Evolutionary conservation across 1,140 invertebrate species (phyloP), one percentile per base, ranked within the genome.

Genomic region (Mylabris phalerata): DNA sequence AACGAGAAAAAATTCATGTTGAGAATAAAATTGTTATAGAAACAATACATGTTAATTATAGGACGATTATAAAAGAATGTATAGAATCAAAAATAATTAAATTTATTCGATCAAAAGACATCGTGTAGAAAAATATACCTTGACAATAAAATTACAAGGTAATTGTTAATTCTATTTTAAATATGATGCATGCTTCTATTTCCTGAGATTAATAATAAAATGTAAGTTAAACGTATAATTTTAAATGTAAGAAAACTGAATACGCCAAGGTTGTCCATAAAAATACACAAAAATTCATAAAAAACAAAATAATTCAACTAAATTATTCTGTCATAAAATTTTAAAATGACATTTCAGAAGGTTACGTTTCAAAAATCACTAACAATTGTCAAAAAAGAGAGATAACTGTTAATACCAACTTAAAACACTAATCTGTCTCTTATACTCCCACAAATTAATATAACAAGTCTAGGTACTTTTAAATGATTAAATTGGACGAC

Each of bases 151-250:
- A 62, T 50, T 55, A 59, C 48, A 62, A 62, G 56, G 51, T 62
- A 57, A 58, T 32, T 59, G 51, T 50, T 55, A 55, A 62, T 58
- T 54, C 58, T 52, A 62, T 62, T 62, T 62, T 57, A 62, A 62
- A 54, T 57, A 62, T 55, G 46, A 60, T 52, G 48, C 52, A 57
- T 57, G 46, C 44, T 25, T 52, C 27, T 42, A 57, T 46, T 57
- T 57, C 56, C 48, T 54, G 56, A 27, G 48, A 50, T 57, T 49
- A 57, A 47, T 47, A 59, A 54, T 48, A 39, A 9, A 41, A 48
- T 44, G 32, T 55, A 19, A 11, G 13, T 42, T 47, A 48, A 55
- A 48, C 32, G 46, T 56, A 39, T 48, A 56, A 56, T 56, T 56
- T 56, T 32, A 32, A 32, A 32, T 32, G 7, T 32, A 32, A 4